Base-by-base conservation (phyloP, 2,888 invertebrate genomes). In the Standfussiana lucernea region DNA sequence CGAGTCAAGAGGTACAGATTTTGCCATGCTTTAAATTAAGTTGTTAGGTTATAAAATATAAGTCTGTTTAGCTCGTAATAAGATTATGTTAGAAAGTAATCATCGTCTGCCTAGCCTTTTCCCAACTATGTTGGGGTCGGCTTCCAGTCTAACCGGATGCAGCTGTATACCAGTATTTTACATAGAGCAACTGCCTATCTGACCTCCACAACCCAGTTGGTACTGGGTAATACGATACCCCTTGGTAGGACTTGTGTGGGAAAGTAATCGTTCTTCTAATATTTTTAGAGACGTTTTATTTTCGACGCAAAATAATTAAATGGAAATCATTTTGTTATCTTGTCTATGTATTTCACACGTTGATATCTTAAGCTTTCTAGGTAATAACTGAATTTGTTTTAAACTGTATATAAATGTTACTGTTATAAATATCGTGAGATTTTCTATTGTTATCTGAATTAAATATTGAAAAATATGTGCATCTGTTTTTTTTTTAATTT, bases 1-100 rank as follows among this genome's bases (percentile, higher is more conserved):
- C 6, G 21, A 53, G 4, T 50, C 10, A 15, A 1, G 18, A 40
- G 21, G 10, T 62, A n/a, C 15, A 40, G 18, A 28, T 40, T 4
- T n/a, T 24, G 6, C 18, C 35, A 11, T 28, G 42, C 28, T 45
- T 10, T 45, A 32, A 6, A 10, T 47, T 61, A 77, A 53, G 40
- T 70, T 69, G 28, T 35, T 47, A 68, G 42, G n/a, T 59, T 64
- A 64, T 74, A 13, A 67, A 70, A 53, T 80, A 0, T 35, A 71
- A 84, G 81, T 80, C 81, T 84, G 85, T 68, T 72, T 74, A 82
- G 74, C 69, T 69, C 0, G 18, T 81, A 64, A 37, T 32, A 40
- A 15, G 45, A 10, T 56, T 32, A 37, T 56, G 28, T 66, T 13
- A 62, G 21, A 28, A 45, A 75, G 13, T 7, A 28, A 24, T 62